Base-by-base conservation (phyloP, 2,113 vertebrate species). In the Panthera tigris region DNA sequence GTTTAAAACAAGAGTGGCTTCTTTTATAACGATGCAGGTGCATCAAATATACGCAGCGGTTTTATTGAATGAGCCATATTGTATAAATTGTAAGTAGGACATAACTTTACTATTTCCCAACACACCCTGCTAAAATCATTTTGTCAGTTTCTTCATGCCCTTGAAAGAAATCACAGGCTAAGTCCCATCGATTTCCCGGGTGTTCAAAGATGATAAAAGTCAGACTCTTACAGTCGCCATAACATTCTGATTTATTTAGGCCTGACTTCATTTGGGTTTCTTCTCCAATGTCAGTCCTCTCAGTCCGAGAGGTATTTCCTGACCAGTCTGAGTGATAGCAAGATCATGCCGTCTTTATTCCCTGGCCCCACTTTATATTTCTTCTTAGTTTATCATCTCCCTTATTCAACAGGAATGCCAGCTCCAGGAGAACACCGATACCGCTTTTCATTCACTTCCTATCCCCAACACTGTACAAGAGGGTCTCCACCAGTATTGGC, bases 121-220 rank as follows among this genome's bases (percentile, higher is more conserved):
- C 7, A 71, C 33, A 50, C 7, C 33, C 41, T 89, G 36, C 90
- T 69, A 84, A 93, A 95, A 88, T 96, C 10, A 65, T 65, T 88
- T 71, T 95, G 39, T 87, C 57, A 83, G 68, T 91, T 73, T 90
- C 78, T 83, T 39, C 78, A 55, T 80, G n/a, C 21, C 50, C 29
- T 86, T 92, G 45, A 86, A 92, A 68, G 45, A 95, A 90, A 87
- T 90, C 39, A 50, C 48, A 41, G 74, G 21, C 10, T 39, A 80
- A 94, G 41, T 94, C 18, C 36, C 18, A 81, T 41, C 7, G 41
- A 94, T 97, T 97, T 89, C 66, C 36, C 18, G 63, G 55, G 55
- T 41, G 65, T 78, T 94, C 69, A 87, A 55, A 83, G 69, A 84
- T 50, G 85, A 89, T 94, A 81, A 94, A 97, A 90, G 36, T 89